Evolutionary conservation across 1,140 invertebrate genomes (phyloP).

Genomic region (Anthonomus grandis): DNA sequence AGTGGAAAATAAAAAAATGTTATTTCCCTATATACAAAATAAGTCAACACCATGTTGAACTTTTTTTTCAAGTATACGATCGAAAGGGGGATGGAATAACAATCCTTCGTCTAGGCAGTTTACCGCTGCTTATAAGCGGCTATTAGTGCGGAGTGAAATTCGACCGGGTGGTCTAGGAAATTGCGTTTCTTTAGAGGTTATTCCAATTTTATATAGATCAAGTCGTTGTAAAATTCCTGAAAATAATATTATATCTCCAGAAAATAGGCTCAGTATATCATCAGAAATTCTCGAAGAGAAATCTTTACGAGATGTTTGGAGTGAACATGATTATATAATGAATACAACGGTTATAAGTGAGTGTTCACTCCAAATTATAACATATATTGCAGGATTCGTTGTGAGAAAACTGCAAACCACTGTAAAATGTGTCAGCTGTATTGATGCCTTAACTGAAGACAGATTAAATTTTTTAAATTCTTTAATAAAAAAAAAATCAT

Average conservation of each 20-base stretch:
- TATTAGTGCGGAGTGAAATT: slow-evolving; percentile 1
- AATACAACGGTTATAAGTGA: too few relatives aligned
- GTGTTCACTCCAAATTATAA: too few relatives aligned
- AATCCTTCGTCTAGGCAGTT: slow-evolving; percentile 8
- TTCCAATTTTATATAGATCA: neutral
- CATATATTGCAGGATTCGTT: too few relatives aligned
- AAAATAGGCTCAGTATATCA: too few relatives aligned
- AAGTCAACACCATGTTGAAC: slow-evolving; percentile 28
- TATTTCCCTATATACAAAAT: slow-evolving; percentile 2
- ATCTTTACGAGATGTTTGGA: too few relatives aligned
- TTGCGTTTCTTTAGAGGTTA: slow-evolving; percentile 4
- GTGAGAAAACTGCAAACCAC: too few relatives aligned
- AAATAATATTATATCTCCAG: neutral
- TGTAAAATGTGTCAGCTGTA: too few relatives aligned
- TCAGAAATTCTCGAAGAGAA: too few relatives aligned
- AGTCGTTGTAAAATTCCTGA: neutral
- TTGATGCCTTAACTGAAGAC: too few relatives aligned
- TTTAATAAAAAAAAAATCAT: too few relatives aligned
- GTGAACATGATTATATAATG: too few relatives aligned
- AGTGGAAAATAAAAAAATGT: neutral
- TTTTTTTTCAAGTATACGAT: slow-evolving; percentile 30
- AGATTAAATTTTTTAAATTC: too few relatives aligned
- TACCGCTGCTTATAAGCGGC: slow-evolving; percentile 4
- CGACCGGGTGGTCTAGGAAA: slow-evolving; percentile 1
- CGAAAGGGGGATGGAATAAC: slow-evolving; percentile 5